These are phyloP conservation scores for Argyresthia goedartella DNA, from an alignment of 2,888 invertebrate genomes.

Conservation along the genomic window DNA sequence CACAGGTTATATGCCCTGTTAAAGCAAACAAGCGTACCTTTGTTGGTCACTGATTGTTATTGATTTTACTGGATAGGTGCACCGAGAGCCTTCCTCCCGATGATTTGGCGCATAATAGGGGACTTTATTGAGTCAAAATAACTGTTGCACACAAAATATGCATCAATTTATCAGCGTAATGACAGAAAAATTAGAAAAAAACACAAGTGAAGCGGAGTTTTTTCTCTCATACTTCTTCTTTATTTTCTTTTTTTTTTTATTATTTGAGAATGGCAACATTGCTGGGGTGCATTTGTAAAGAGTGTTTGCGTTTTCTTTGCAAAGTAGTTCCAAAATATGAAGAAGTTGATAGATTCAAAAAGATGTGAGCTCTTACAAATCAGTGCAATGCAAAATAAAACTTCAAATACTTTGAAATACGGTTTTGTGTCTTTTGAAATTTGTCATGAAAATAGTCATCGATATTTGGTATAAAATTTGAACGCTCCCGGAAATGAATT, in stretches of 20 bases:
- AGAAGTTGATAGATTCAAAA: too few species aligned
- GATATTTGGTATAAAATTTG: too few species aligned
- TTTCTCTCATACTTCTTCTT: constrained; percentile 54
- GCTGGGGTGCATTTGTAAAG: neutral
- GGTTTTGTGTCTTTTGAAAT: too few species aligned
- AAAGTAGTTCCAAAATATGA: too few species aligned
- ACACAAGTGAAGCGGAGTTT: constrained; percentile 68
- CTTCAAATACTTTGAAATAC: too few species aligned
- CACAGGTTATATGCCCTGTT: constrained; percentile 64
- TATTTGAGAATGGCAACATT: neutral
- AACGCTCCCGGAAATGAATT: too few species aligned
- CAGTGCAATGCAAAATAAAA: too few species aligned
- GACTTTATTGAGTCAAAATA: constrained; percentile 55
- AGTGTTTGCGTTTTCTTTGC: neutral
- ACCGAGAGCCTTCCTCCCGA: constrained; percentile 50
- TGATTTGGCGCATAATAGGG: constrained; percentile 61
- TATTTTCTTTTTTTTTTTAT: constrained; percentile 13
- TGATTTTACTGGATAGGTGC: constrained; percentile 66
- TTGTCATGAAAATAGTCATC: too few species aligned
- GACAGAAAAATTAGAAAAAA: constrained; percentile 71
- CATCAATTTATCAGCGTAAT: constrained; percentile 65
- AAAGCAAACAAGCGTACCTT: constrained; percentile 71
- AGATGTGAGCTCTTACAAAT: too few species aligned
- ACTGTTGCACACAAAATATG: constrained; percentile 67
- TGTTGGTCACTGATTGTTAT: constrained; percentile 69